These are phyloP conservation scores for Eulemur rubriventer DNA, from an alignment of 2,797 vertebrate species.

Conservation along the genomic window DNA sequence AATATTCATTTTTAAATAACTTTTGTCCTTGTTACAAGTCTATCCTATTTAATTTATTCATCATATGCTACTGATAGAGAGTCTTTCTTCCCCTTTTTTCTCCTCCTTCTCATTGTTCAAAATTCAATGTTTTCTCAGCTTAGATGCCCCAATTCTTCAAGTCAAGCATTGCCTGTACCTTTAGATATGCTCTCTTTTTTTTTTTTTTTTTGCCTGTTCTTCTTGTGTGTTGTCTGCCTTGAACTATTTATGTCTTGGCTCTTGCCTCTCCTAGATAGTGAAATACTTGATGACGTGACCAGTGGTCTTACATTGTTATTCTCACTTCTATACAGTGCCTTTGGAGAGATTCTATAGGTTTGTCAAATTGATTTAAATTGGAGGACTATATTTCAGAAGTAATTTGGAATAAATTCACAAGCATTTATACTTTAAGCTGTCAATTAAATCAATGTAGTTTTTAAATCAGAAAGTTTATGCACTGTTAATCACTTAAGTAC, in stretches of 20 bases:
- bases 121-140: neutral
- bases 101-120: neutral
- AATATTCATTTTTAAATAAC: neutral
- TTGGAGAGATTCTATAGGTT: neutral
- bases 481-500: conserved; percentile 19
- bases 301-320: neutral
- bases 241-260: neutral
- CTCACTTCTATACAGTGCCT: neutral
- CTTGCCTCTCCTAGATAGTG: neutral
- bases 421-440: neutral
- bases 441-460: neutral
- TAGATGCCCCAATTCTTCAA: neutral
- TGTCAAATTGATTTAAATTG: conserved; percentile 14
- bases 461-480: neutral
- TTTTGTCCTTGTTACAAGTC: neutral
- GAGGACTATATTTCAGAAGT: neutral
- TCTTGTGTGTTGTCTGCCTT: neutral
- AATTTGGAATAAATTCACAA: conserved; percentile 4
- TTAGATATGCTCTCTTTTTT: neutral
- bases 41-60: neutral
- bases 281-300: neutral
- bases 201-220: neutral
- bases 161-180: neutral
- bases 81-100: neutral
- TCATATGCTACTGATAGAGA: neutral